phyloP scores from a whole-genome alignment of 2,888 invertebrate genomes.

The Horisme vitalbata region DNA sequence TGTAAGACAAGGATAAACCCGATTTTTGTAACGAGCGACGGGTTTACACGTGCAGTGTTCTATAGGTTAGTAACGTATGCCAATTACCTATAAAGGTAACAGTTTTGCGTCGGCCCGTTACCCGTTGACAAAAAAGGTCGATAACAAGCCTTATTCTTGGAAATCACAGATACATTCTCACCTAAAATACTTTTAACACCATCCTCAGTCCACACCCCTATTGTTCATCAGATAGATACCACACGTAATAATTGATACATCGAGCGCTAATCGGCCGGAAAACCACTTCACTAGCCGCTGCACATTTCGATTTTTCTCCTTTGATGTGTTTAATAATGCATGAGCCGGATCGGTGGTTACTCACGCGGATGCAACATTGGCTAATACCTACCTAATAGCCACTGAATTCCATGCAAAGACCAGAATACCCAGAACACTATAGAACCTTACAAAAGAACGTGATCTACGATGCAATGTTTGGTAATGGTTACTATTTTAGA shows the following conservation, averaged over 20 bases:
- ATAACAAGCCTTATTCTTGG: no score
- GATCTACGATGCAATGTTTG: no score
- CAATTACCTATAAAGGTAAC: no score
- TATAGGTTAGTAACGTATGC: no score
- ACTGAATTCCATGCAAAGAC: background rate
- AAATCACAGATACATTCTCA: background rate
- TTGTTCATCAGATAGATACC: slow-evolving; percentile 30
- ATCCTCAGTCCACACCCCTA: background rate
- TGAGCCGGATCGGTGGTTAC: slow-evolving; percentile 61
- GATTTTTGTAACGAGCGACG: no score
- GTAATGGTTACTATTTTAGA: no score
- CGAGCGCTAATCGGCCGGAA: slow-evolving; percentile 74
- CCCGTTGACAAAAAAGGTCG: no score
- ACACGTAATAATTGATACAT: slow-evolving; percentile 72
- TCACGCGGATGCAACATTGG: slow-evolving; percentile 35
- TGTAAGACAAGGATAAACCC: no score
- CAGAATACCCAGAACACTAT: background rate
- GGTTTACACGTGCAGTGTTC: no score
- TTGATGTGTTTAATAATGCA: slow-evolving; percentile 82
- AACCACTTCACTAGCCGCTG: slow-evolving; percentile 76
- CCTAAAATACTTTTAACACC: background rate
- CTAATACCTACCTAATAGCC: slow-evolving; percentile 1
- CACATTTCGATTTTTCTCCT: slow-evolving; percentile 82
- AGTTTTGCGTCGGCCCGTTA: no score
- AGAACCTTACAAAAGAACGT: no score